phyloP scores from a whole-genome alignment of 2,113 vertebrate genomes.

The Paratilapia polleni region DNA sequence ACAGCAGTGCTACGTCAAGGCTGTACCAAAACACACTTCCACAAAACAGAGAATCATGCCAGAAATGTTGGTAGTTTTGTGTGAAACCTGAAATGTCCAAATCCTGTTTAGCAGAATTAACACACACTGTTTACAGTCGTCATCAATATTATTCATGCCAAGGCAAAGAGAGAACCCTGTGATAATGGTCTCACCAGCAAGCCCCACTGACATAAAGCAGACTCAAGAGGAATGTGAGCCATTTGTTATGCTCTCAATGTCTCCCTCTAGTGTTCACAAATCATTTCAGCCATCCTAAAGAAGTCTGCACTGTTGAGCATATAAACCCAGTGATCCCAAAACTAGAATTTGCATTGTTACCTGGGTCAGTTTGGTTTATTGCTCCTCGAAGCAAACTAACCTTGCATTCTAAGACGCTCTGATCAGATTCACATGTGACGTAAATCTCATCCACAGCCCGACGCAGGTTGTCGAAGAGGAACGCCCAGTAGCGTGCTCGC shows the following conservation, averaged over 20 bases:
- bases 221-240: conserved; percentile 71
- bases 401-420: conserved; percentile 98
- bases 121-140: conserved; percentile 71
- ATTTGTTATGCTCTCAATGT: conserved; percentile 58
- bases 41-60: neutral
- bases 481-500: conserved; percentile 96
- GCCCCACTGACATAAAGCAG: conserved; percentile 77
- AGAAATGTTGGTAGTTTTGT: neutral
- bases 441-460: conserved; percentile 98
- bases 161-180: conserved; percentile 69
- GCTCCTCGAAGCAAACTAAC: conserved; percentile 54
- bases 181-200: conserved; percentile 77
- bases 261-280: conserved; percentile 74
- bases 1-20: neutral
- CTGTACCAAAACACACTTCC: neutral
- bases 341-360: neutral
- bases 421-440: conserved; percentile 96
- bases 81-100: neutral
- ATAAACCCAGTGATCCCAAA: neutral
- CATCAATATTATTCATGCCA: conserved; percentile 75
- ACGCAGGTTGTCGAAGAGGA: conserved; percentile 96
- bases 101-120: conserved; percentile 12
- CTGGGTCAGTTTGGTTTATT: neutral
- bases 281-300: conserved; percentile 77
- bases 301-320: neutral